phyloP scores from a whole-genome alignment of 2,113 vertebrate genomes.

The Nesoenas mayeri region DNA sequence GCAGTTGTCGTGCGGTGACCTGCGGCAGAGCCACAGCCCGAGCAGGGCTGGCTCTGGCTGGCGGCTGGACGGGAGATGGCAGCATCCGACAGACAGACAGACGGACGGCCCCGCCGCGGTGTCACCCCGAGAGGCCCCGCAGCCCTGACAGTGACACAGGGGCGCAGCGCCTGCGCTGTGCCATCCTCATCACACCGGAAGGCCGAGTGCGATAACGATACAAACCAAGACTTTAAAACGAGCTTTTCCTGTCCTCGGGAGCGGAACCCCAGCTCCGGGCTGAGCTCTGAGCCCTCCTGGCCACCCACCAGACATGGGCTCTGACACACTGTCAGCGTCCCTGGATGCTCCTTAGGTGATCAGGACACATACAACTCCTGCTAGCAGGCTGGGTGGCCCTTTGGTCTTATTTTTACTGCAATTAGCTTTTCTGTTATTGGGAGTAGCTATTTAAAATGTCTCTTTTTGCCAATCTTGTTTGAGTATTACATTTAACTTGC shows the following conservation, averaged over 20 bases:
- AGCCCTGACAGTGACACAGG: too few relatives aligned
- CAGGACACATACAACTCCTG: rapidly evolving
- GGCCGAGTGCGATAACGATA: rapidly evolving
- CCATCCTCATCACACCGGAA: rapidly evolving
- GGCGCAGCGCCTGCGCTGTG: not conserved
- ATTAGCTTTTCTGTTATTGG: not conserved
- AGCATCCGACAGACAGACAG: not conserved
- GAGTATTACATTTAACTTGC: not conserved
- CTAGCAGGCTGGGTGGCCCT: rapidly evolving
- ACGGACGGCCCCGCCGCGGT: too few relatives aligned
- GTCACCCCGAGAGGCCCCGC: too few relatives aligned
- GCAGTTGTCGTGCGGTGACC: too few relatives aligned
- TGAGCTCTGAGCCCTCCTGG: not conserved
- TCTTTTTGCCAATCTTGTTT: not conserved
- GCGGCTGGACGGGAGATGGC: constrained; percentile 49
- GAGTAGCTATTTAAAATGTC: not conserved
- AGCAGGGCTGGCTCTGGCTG: not conserved
- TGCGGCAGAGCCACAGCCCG: too few relatives aligned
- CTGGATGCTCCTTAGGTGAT: rapidly evolving
- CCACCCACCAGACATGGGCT: not conserved
- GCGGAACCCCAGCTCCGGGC: not conserved
- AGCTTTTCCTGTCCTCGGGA: rapidly evolving
- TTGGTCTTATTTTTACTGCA: not conserved
- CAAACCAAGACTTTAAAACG: not conserved
- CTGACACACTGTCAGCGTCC: not conserved